Base-by-base conservation (phyloP, 1,140 invertebrate species). In the Phocides pigmalion region DNA sequence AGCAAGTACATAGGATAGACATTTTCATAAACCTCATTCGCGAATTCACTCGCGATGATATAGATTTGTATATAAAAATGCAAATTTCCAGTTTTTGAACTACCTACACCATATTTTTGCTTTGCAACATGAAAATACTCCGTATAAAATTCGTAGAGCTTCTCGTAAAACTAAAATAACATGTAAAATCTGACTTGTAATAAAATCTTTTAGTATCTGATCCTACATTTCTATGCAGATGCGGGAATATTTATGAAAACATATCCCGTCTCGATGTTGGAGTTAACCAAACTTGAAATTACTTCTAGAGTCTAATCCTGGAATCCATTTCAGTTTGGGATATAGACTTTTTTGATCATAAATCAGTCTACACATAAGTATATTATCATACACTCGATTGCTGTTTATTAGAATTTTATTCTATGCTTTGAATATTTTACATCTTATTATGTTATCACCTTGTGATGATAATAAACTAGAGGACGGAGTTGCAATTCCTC, bases 171-270 rank as follows among this genome's bases (percentile, higher is more conserved):
- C 22, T 32, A 32, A 32, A 32, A n/a, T 50, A 50, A 35, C 25
- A 35, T 50, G 25, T 50, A 50, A 50, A 50, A 50, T 17, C 25
- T 50, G 6, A 14, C 47, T 50, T 50, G 47, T 32, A 32, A 49
- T 49, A 50, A 50, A 51, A 51, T 37, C 15, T 51, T 51, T 37
- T 51, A 51, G 49, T 25, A 51, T 51, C 15, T 51, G 20, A 49
- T 49, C 20, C 47, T 50, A 51, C 49, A n/a, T 37, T 19, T 37
- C 15, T 51, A 51, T 51, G 49, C 28, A 37, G 9, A 51, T 51
- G 32, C 32, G 28, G 49, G 8, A 51, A 19, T 51, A 37, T 49
- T 25, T 50, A 25, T 50, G 47, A 25, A 35, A 50, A 37, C 3
- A 17, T n/a, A 35, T 16, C 4, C 8, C 0, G 28, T 12, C 4